Evolutionary conservation across 1,140 invertebrate genomes (phyloP), one percentile per base, ranked within the genome.

Genomic region (Neodiprion lecontei): DNA sequence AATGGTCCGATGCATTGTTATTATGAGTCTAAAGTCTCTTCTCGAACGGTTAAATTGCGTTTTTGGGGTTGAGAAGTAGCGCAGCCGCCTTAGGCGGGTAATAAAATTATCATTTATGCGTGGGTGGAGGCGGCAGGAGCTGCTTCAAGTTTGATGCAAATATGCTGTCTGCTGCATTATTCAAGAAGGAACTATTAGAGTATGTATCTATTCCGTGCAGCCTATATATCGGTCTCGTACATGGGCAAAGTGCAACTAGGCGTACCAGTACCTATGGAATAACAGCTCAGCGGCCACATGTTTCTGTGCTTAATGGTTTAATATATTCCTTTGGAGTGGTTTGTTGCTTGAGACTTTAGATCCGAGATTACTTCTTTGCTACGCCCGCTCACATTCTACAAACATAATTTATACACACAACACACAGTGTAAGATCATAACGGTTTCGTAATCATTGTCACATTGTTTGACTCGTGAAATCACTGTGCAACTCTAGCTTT

Each of bases 21-120:
- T 84, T 80, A 79, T 75, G 79, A 79, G 77, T 78, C 76, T 70
- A 76, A 76, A 77, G 79, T 74, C 48, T 61, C 11, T 61, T 61
- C 73, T 75, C 70, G 77, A 74, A 79, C 80, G 80, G 80, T 82
- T 83, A 81, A 82, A 81, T 79, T 77, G 77, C 76, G 78, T 80
- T 83, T 79, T 80, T 70, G 75, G 77, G 79, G 78, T 79, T 79
- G 77, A 79, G 78, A 80, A 83, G 28, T 40, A 40, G 80, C 77
- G 80, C 53, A 61, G 11, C 76, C 69, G 80, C 79, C 79, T 79
- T 76, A 79, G 78, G 78, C 78, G 75, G 78, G 83, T 82, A 83
- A 85, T 85, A 85, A 85, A 85, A 85, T 85, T 84, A 85, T 83
- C 81, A 83, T 84, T 84, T 85, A 85, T 85, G 83, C 79, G 82